Base-by-base conservation (phyloP, 2,888 invertebrate species). In the Tanypteryx hageni region DNA sequence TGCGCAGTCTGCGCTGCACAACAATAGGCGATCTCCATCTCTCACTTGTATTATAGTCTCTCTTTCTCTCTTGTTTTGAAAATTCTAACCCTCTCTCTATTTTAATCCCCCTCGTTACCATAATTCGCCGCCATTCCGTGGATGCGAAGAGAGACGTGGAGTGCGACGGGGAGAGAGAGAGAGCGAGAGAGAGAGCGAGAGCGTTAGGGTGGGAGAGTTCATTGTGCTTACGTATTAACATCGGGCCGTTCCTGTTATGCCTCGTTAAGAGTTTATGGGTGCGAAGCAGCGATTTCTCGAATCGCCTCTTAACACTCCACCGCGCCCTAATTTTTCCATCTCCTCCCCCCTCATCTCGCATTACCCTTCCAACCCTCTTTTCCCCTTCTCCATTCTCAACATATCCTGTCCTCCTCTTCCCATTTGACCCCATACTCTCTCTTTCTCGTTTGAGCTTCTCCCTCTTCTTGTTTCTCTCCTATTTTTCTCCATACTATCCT, bases 211-310 rank as follows among this genome's bases (percentile, higher is more conserved):
- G 64, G 64, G 64, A 64, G 16, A 64, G 16, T 64, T 64, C 64
- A 68, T 68, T 68, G n/a, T 68, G 68, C 68, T 68, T 68, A 22
- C 68, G 68, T 68, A 68, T 68, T n/a, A 68, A 68, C 68, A 68
- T 68, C n/a, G 68, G 68, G 22, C 68, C n/a, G 44, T n/a, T 22
- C 68, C n/a, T 68, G 64, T 64, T 64, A 64, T 64, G 64, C 68
- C n/a, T 68, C 68, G 68, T 68, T n/a, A 68, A 68, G 68, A 68
- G 68, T 68, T 68, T 68, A 68, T 68, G 68, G n/a, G 68, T 68
- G 68, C 68, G 14, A n/a, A 64, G 64, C 64, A 68, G 68, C 68
- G 68, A 68, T 68, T 68, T 76, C 76, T 22, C 76, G 76, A 76
- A 76, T 76, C 27, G 27, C 22, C 76, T 76, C 76, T 76, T 27